Percentiles rank a stretch among this genome's conserved stretches.
Conservation (phyloP, 2,797 vertebrate genomes). For the Decapterus maruadsi region DNA sequence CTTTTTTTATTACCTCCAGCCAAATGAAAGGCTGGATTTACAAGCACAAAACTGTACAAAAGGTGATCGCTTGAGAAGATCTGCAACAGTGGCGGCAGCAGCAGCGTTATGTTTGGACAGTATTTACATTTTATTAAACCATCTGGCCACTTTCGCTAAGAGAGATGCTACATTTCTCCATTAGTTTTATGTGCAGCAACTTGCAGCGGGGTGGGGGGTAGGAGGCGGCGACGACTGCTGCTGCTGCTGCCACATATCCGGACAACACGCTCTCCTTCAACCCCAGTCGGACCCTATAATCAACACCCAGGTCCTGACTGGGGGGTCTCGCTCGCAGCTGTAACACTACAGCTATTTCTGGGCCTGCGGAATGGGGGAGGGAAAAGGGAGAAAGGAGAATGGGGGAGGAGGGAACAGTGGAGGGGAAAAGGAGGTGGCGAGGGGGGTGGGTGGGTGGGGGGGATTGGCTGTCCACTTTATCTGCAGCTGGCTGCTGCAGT, state of each 20-base stretch:
- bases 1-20: conserved; percentile 1
- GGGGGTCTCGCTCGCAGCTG: conserved; percentile 78
- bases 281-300: conserved; percentile 55
- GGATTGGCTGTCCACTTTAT: conserved; percentile 68
- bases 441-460: too few relatives aligned
- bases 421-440: background rate
- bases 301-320: conserved; percentile 67
- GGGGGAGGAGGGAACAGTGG: conserved; percentile 20
- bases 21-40: conserved; percentile 32
- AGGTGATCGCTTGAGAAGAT: conserved; percentile 4
- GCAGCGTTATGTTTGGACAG: conserved; percentile 23
- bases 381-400: conserved; percentile 63
- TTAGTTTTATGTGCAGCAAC: conserved; percentile 71
- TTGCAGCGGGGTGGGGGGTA: conserved; percentile 8
- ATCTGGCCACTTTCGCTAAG: conserved; percentile 48
- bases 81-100: conserved; percentile 14
- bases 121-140: conserved; percentile 54
- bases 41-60: conserved; percentile 15
- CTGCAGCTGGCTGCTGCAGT: conserved; percentile 81
- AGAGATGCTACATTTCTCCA: conserved; percentile 55
- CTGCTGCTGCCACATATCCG: conserved; percentile 43
- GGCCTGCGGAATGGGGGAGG: conserved; percentile 76
- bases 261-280: conserved; percentile 50
- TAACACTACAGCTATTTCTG: conserved; percentile 78
- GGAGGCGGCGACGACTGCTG: background rate